These are phyloP conservation scores for Trachops cirrhosus DNA, from an alignment of 2,797 vertebrate genomes.

Conservation along the genomic window DNA sequence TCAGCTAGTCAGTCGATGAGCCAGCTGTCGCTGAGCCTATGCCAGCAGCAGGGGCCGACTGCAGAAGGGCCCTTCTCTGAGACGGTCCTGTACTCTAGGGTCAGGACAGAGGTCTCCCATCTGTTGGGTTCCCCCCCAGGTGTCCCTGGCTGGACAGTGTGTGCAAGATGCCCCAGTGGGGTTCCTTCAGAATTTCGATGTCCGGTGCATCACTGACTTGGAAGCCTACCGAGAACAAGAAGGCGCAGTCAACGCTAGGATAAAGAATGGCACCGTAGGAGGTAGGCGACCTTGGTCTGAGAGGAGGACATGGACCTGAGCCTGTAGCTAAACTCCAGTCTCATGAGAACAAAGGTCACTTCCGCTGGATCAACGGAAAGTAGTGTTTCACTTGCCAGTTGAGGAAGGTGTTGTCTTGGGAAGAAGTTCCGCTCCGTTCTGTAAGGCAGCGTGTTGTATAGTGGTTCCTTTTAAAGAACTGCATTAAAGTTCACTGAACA, in stretches of 20 bases:
- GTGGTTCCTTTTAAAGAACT: background rate
- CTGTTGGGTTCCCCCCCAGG: slow-evolving; percentile 68
- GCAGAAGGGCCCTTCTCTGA: background rate
- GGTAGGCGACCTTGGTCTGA: slow-evolving; percentile 60
- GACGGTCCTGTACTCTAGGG: rapidly evolving
- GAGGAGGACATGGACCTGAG: background rate
- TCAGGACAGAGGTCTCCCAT: background rate
- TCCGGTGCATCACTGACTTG: slow-evolving; percentile 82
- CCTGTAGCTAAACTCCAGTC: background rate
- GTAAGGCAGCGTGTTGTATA: rapidly evolving
- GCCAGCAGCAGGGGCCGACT: background rate
- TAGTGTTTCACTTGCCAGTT: rapidly evolving
- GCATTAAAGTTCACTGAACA: background rate
- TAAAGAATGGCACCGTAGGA: slow-evolving; percentile 71
- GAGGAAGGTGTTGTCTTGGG: background rate
- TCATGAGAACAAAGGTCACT: background rate
- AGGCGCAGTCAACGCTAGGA: rapidly evolving
- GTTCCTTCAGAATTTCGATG: slow-evolving; percentile 87
- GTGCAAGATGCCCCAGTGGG: slow-evolving; percentile 87
- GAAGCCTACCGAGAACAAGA: slow-evolving; percentile 49
- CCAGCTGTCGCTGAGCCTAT: background rate
- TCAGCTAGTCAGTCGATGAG: background rate
- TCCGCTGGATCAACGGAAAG: rapidly evolving
- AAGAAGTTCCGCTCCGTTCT: background rate
- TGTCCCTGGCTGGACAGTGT: slow-evolving; percentile 87